Evolutionary conservation across 2,113 vertebrate species (phyloP).

Genomic region (Bufo bufo): DNA sequence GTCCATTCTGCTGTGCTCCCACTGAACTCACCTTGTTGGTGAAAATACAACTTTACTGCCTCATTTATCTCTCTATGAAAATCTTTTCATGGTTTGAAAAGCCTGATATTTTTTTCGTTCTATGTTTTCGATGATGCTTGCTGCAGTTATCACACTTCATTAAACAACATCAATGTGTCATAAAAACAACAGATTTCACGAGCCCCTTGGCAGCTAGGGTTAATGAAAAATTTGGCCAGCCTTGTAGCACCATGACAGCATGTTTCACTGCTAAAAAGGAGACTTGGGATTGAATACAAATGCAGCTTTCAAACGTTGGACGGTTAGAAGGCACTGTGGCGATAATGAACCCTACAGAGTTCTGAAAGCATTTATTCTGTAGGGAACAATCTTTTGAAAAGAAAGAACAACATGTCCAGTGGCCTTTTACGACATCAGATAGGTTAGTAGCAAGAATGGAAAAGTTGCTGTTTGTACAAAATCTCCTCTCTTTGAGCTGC

Average conservation of each 20-base stretch:
- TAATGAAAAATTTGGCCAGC: neutral
- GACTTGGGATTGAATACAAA: conserved; percentile 43
- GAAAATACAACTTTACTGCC: conserved; percentile 28
- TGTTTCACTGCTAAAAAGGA: conserved; percentile 24
- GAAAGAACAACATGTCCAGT: conserved; percentile 53
- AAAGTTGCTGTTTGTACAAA: conserved; percentile 52
- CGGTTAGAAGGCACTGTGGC: conserved; percentile 57
- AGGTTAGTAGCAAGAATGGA: conserved; percentile 33
- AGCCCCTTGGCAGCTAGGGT: conserved; percentile 23
- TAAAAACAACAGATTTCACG: conserved; percentile 54
- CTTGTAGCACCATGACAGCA: conserved; percentile 39
- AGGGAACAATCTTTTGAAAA: conserved; percentile 54
- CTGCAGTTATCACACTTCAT: conserved; percentile 34
- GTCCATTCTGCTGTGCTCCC: conserved; percentile 27
- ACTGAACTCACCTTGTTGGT: conserved; percentile 44
- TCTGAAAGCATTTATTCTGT: conserved; percentile 58
- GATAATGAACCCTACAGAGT: conserved; percentile 55
- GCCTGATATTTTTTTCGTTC: conserved; percentile 12
- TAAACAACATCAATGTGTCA: conserved; percentile 48
- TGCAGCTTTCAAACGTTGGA: conserved; percentile 44
- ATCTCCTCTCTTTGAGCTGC: conserved; percentile 24
- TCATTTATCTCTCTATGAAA: conserved; percentile 32
- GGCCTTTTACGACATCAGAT: conserved; percentile 54
- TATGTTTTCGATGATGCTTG: conserved; percentile 52
- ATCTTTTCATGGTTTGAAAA: conserved; percentile 42